Evolutionary conservation across 2,797 vertebrate species (phyloP).

Genomic region (Anableps anableps): DNA sequence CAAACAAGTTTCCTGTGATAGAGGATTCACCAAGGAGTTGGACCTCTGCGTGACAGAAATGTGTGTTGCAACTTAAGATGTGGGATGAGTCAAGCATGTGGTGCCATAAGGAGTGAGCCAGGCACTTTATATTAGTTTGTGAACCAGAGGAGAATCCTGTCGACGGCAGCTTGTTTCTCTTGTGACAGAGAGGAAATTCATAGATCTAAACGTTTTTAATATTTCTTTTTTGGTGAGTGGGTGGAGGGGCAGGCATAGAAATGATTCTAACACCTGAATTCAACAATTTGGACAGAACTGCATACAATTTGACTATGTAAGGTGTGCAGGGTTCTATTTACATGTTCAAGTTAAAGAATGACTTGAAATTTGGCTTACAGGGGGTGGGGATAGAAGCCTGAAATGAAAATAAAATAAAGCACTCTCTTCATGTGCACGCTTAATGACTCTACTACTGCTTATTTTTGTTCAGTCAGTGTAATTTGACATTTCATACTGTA

Average conservation of each 20-base stretch:
- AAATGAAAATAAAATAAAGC: too few relatives aligned
- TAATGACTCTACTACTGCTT: neutral
- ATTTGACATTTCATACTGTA: neutral
- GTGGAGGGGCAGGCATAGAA: neutral
- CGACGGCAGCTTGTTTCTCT: neutral
- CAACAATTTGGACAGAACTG: neutral
- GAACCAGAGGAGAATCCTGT: neutral
- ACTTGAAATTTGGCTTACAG: neutral
- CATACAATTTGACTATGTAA: neutral
- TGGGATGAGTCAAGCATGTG: neutral
- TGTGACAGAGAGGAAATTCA: neutral
- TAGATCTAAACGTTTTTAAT: neutral
- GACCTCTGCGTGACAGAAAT: neutral
- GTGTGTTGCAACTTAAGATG: neutral
- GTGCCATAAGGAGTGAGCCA: neutral
- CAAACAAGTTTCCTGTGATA: neutral
- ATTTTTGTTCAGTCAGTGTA: neutral
- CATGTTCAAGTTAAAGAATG: neutral
- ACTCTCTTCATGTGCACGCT: neutral
- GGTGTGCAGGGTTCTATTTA: neutral
- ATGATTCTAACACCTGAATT: too few relatives aligned
- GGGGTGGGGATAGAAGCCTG: neutral
- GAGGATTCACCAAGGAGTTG: neutral
- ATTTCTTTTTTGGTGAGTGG: neutral
- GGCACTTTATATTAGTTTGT: neutral